Percentiles rank a stretch among this genome's conserved stretches.
Evolutionary conservation across 2,113 vertebrate genomes (phyloP).

Genomic region (Amphiprion percula): DNA sequence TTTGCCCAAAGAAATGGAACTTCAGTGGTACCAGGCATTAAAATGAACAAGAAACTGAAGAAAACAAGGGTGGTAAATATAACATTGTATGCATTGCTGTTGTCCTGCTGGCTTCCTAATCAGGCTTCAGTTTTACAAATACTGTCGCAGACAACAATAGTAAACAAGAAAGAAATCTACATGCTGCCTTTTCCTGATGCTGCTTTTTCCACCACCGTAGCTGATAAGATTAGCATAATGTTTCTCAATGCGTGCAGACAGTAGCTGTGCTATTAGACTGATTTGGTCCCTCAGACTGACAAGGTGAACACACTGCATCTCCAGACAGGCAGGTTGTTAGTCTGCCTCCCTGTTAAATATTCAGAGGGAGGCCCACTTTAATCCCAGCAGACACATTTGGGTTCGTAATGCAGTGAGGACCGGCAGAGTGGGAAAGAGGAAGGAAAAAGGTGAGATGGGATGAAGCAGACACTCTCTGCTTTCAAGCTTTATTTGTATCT

Average conservation of each 20-base stretch:
- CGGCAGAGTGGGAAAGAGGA: background rate
- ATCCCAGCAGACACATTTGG: constrained; percentile 18
- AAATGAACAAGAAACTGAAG: too few relatives aligned
- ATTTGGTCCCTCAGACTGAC: constrained; percentile 26
- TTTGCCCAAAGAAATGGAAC: too few relatives aligned
- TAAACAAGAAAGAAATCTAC: background rate
- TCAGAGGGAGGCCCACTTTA: constrained; percentile 7
- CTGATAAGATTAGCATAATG: constrained; percentile 24
- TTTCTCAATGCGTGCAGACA: background rate
- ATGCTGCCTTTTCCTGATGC: background rate
- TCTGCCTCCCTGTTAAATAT: constrained; percentile 36
- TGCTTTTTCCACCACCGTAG: background rate
- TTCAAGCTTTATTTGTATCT: too few relatives aligned
- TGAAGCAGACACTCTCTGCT: background rate
- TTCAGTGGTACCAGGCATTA: too few relatives aligned
- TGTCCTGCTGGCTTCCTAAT: background rate
- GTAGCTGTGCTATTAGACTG: constrained; percentile 11
- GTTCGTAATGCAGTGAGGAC: constrained; percentile 10
- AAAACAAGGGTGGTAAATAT: background rate
- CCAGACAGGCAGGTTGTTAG: constrained; percentile 14
- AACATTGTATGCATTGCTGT: background rate
- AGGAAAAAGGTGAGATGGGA: background rate
- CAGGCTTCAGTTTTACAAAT: background rate
- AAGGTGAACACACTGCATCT: constrained; percentile 17
- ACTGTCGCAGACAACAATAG: background rate